Percentiles rank a stretch among this genome's conserved stretches.
These are phyloP conservation scores for Hypomecis punctinalis DNA, from an alignment of 2,888 invertebrate species.

Conservation along the genomic window DNA sequence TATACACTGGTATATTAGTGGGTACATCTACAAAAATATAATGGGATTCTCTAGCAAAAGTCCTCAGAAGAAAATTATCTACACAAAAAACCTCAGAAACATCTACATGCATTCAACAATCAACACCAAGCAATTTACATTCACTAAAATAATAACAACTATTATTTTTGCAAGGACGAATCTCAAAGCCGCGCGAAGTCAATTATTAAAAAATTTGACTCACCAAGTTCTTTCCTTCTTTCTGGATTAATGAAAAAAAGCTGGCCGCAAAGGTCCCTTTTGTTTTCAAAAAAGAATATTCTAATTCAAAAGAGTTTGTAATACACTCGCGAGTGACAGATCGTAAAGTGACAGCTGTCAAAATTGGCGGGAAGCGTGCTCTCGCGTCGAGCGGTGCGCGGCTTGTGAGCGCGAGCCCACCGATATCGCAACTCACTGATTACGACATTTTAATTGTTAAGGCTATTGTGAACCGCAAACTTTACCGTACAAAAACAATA, in stretches of 20 bases:
- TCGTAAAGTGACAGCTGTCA: constrained; percentile 51
- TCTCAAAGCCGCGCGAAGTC: constrained; percentile 6
- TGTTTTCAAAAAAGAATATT: not conserved
- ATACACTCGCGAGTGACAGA: constrained; percentile 56
- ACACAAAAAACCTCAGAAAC: not conserved
- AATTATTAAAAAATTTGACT: constrained; percentile 21
- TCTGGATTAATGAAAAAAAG: constrained; percentile 4
- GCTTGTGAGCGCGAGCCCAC: constrained; percentile 49
- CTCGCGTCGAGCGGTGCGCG: constrained; percentile 47
- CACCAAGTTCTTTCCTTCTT: constrained; percentile 24
- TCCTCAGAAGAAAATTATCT: too few species aligned
- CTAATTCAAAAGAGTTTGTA: constrained; percentile 2
- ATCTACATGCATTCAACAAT: constrained; percentile 13
- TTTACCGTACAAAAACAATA: too few species aligned
- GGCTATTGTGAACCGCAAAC: not conserved
- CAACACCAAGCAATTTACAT: constrained; percentile 31
- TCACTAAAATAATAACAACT: constrained; percentile 40
- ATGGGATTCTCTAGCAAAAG: too few species aligned
- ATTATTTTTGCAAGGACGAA: constrained; percentile 49
- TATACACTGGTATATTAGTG: too few species aligned
- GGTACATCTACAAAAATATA: too few species aligned
- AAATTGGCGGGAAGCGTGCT: constrained; percentile 58
- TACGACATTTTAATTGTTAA: constrained; percentile 37
- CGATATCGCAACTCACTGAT: constrained; percentile 36
- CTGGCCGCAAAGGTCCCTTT: constrained; percentile 10